These are phyloP conservation scores for Leptinotarsa rubiginosa DNA, from an alignment of 2,888 invertebrate species.

Conservation along the genomic window DNA sequence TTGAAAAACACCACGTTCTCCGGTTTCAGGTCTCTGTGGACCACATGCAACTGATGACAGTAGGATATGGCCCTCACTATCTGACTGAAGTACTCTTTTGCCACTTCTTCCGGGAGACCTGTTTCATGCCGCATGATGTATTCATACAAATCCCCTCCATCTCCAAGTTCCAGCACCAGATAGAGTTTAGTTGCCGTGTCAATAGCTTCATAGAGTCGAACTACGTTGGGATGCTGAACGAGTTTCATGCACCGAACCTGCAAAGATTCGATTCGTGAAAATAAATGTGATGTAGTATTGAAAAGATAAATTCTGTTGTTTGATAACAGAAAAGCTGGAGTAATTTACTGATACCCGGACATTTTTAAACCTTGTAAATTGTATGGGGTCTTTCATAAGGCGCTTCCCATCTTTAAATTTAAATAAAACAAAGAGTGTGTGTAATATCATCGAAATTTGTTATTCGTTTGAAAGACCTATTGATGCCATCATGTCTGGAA, in stretches of 20 bases:
- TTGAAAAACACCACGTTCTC: slow-evolving; percentile 99
- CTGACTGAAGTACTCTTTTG: slow-evolving; percentile 94
- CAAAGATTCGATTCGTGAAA: slow-evolving; percentile 45
- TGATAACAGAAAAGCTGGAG: no score
- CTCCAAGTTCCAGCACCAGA: slow-evolving; percentile 95
- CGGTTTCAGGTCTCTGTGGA: slow-evolving; percentile 95
- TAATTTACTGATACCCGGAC: no score
- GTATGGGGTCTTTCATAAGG: no score
- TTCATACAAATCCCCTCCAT: slow-evolving; percentile 98
- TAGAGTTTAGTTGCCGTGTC: slow-evolving; percentile 98
- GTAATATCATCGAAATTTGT: no score
- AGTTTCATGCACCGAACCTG: slow-evolving; percentile 97
- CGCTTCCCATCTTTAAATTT: no score
- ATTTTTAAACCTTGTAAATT: no score
- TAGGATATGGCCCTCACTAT: slow-evolving; percentile 98
- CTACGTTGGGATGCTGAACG: slow-evolving; percentile 99
- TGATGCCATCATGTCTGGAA: no score
- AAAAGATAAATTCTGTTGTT: no score
- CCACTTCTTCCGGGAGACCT: slow-evolving; percentile 85
- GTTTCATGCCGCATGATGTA: slow-evolving; percentile 96
- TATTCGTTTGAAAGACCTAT: no score
- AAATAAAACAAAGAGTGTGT: no score
- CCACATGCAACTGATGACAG: slow-evolving; percentile 92
- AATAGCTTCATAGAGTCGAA: slow-evolving; percentile 97
- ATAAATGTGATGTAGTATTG: neutral